Evolutionary conservation across 2,113 vertebrate genomes (phyloP), one percentile per base, ranked within the genome.

Genomic region (Festucalex cinctus): DNA sequence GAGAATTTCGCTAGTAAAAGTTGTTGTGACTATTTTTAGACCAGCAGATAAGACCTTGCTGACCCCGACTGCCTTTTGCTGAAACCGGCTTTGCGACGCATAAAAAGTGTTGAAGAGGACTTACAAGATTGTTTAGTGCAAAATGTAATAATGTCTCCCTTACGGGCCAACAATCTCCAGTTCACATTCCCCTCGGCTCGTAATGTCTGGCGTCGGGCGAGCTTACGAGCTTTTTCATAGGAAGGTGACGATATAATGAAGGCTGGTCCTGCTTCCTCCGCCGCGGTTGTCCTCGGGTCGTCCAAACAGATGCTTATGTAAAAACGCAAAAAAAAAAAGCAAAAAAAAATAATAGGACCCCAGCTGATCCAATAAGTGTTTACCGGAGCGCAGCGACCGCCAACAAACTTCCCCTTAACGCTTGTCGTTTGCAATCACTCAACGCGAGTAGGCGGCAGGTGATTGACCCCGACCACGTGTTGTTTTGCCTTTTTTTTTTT

Each of bases 291-390:
- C 22, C 26, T 26, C 9, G 10, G 51, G 10, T 26, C 22, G 5
- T 54, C 51, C 54, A 32, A 57, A 57, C 54, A 57, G 59, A 61
- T 39, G 59, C 36, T 61, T 22, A 3, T 13, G 59, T 61, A 14
- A 61, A 41, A 39, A 4, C 16, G 14, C 13, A 0, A 44, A 43
- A 46, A 41, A 41, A 41, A 0, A 13, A 41, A 41, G 12, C 0
- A 41, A n/a, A 22, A 22, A 22, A 6, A 10, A 12, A 39, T 9
- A 39, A 26, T 20, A 59, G 56, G 9, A 36, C 56, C 32, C 16
- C 17, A 3, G 19, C 35, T 60, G 32, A 60, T 37, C 58, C 58
- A 60, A 39, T 41, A 22, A 39, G 36, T 22, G 36, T 61, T 39
- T 61, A 39, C 10, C 9, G 20, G 58, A 12, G 54, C 26, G 26